Conservation (phyloP, 1,140 invertebrate genomes). For the Dendroctonus valens region DNA sequence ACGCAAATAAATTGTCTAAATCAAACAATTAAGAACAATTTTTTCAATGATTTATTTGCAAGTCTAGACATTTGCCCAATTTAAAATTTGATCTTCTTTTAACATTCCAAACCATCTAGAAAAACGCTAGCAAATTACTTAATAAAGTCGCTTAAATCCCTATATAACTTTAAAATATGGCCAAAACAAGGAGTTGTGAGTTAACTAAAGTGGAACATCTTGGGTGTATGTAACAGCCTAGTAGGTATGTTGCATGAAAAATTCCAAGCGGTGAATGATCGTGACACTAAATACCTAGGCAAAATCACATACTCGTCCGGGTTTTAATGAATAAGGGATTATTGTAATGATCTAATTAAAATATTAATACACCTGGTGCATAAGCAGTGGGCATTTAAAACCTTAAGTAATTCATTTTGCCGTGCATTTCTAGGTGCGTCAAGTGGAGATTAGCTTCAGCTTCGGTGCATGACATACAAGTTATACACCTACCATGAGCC, state of each 20-base stretch:
- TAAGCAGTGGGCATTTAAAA: conserved; percentile 23
- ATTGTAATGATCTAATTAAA: conserved; percentile 31
- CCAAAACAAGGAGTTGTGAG: not conserved
- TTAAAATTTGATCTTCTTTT: too few species aligned
- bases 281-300: conserved; percentile 21
- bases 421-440: conserved; percentile 22
- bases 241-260: conserved; percentile 6
- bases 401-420: conserved; percentile 21
- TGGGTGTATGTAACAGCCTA: conserved; percentile 5
- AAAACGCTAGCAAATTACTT: too few species aligned
- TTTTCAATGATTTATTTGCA: too few species aligned
- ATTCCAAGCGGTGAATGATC: conserved; percentile 11
- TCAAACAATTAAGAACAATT: too few species aligned
- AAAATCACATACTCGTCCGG: conserved; percentile 17
- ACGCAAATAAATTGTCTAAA: too few species aligned
- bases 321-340: conserved; percentile 30
- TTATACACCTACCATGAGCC: conserved; percentile 27
- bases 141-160: not conserved
- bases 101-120: too few species aligned
- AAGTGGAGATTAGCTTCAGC: conserved; percentile 23
- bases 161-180: not conserved
- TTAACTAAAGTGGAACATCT: conserved; percentile 19
- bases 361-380: conserved; percentile 29
- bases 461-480: conserved; percentile 26
- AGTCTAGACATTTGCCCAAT: too few species aligned